Percentiles rank a stretch among this genome's conserved stretches.
These are phyloP conservation scores for Hydrolagus colliei DNA, from an alignment of 2,797 vertebrate species.

Conservation along the genomic window DNA sequence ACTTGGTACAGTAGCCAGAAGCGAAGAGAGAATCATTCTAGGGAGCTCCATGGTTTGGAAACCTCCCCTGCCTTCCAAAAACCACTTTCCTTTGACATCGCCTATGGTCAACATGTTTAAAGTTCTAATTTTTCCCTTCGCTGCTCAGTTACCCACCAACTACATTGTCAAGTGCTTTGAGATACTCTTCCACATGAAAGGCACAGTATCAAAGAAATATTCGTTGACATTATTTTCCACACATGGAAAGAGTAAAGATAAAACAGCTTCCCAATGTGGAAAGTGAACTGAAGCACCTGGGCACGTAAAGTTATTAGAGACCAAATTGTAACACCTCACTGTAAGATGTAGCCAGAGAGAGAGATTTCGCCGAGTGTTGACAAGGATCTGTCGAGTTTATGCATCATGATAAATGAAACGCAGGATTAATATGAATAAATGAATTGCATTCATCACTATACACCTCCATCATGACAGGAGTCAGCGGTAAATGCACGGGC, in stretches of 20 bases:
- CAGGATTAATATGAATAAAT: not conserved
- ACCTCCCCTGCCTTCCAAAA: not conserved
- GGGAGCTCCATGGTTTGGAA: not conserved
- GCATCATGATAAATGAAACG: not conserved
- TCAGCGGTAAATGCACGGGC: constrained; percentile 42
- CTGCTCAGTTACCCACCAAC: too few species aligned
- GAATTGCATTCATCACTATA: constrained; percentile 5
- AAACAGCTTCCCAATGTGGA: too few species aligned
- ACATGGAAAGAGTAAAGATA: too few species aligned
- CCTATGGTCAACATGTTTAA: not conserved
- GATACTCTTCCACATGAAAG: too few species aligned
- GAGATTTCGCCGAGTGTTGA: not conserved
- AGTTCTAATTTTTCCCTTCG: not conserved
- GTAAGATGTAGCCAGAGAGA: too few species aligned
- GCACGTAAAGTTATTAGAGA: too few species aligned
- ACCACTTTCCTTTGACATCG: too few species aligned
- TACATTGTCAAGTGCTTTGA: too few species aligned
- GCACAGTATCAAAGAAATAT: too few species aligned
- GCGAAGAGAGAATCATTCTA: not conserved
- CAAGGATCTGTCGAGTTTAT: not conserved
- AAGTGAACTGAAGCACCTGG: too few species aligned
- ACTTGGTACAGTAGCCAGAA: not conserved
- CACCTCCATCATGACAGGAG: not conserved
- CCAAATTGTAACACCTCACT: too few species aligned
- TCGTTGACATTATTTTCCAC: too few species aligned